Base-by-base conservation (phyloP, 2,888 invertebrate genomes). In the Rosalia funebris region DNA sequence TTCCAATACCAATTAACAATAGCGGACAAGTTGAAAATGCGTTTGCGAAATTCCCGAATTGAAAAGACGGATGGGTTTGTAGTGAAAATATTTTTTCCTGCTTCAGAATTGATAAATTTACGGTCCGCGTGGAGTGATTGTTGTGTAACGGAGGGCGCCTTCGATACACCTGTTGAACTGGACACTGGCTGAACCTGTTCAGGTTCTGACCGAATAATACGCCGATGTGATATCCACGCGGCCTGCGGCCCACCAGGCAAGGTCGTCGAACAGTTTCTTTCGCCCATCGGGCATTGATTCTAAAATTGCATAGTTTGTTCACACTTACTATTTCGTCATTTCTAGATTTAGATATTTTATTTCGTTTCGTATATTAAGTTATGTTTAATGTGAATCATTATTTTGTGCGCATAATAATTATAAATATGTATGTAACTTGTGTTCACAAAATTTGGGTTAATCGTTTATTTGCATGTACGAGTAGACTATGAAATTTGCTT, bases 131-230 rank as follows among this genome's bases (percentile, higher is more conserved):
- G 50, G 62, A 67, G 65, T 65, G 67, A 73, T 74, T 72, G 73
- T 74, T 72, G 71, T 53, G 42, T 53, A 53, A 70, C 71, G 75
- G 72, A 69, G 74, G 57, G 60, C 62, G 61, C 60, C 63, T 57
- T 73, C 69, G 63, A 54, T 74, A 74, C 76, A 76, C 76, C 76
- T 76, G 75, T 75, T 75, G 71, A 73, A 75, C 74, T 74, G 74
- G 74, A 66, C 60, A 66, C 60, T 54, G 63, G 66, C 58, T 66
- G 71, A 73, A 72, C 75, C 75, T 75, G 75, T 75, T 75, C 75
- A 71, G 71, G 68, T 68, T 62, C 58, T 71, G 71, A 71, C 72
- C 72, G 67, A 69, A 66, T 71, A 69, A 70, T 67, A 57, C 57
- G 53, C 32, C 61, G 63, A 61, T 60, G 60, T 39, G 64, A 63